Base-by-base conservation (phyloP, 2,888 invertebrate species). In the Apodemia mormo region DNA sequence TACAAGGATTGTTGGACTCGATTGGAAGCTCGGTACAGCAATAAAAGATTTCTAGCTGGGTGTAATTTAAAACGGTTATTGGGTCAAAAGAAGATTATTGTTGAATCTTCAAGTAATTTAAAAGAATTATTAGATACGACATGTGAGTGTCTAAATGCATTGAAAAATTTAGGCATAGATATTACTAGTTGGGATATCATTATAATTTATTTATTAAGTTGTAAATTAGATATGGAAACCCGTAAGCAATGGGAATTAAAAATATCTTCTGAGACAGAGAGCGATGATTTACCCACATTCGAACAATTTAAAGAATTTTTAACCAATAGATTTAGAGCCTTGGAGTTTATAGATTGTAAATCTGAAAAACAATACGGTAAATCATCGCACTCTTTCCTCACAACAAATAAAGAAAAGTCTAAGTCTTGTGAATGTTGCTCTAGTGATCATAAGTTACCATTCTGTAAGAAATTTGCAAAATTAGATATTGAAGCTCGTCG, bases 41-140 rank as follows among this genome's bases (percentile, higher is more conserved):
- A 78, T 65, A 78, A 76, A 69, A 71, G 67, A 43, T 77, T 73
- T 52, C 10, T 76, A 2, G 65, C 70, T 14, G 70, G 74, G 67
- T 67, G 45, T 7, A 75, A 77, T n/a, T 14, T 77, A 1, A 69
- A 74, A 70, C 72, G 66, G 0, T 68, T 76, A 0, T 22, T 73
- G 2, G 66, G 54, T 29, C 77, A 76, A 58, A 71, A 66, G 29
- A 14, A 1, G n/a, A 12, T 71, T 6, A 29, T 29, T 5, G 2
- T 40, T 5, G 76, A 78, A 68, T 76, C 78, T 0, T 66, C 78
- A 7, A 54, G 4, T 2, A 69, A 66, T 0, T 54, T 77, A 0
- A 77, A 76, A 49, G 69, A 74, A n/a, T 56, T 76, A n/a, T 43
- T 76, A 7, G 76, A 75, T 67, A 78, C 73, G 7, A 74, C 74